phyloP scores from a whole-genome alignment of 2,797 vertebrate species.

The Halcyon badia region DNA sequence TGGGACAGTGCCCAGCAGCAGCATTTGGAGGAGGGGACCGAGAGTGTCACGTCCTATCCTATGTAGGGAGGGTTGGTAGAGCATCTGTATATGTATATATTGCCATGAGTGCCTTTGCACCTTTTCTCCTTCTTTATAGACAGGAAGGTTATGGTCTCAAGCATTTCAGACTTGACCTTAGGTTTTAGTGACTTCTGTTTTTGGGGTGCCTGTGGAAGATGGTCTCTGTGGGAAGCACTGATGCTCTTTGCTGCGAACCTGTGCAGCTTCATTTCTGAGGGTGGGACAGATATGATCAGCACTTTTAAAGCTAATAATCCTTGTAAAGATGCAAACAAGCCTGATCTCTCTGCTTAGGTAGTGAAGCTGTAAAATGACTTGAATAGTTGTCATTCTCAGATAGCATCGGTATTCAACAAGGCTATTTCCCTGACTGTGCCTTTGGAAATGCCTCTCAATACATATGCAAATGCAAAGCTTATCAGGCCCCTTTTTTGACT shows the following conservation, averaged over 20 bases:
- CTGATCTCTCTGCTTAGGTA: conserved; percentile 42
- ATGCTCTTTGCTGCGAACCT: background rate
- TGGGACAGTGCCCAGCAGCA: background rate
- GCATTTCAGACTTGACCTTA: background rate
- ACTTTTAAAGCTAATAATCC: conserved; percentile 38
- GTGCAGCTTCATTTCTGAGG: background rate
- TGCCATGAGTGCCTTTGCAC: background rate
- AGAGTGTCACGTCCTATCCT: rapidly evolving
- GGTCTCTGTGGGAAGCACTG: background rate
- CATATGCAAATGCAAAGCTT: conserved; percentile 50
- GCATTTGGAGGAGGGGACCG: background rate
- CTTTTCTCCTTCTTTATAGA: background rate
- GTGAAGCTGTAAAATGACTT: conserved; percentile 43
- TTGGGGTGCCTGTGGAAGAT: background rate
- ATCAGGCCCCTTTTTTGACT: conserved; percentile 39
- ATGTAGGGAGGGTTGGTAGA: background rate
- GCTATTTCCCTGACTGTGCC: conserved; percentile 38
- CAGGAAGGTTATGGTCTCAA: background rate
- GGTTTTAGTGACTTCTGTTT: background rate
- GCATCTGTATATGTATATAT: background rate
- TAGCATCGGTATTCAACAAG: conserved; percentile 60
- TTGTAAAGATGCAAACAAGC: conserved; percentile 30
- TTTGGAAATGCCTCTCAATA: conserved; percentile 51
- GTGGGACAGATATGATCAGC: background rate
- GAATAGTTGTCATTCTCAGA: conserved; percentile 51